A percentile compares a stretch with the other conserved stretches of the same genome.
These are phyloP conservation scores for Stichopus chloronotus DNA, from an alignment of 35 echinoderm and acorn worm species.

Conservation along the genomic window DNA sequence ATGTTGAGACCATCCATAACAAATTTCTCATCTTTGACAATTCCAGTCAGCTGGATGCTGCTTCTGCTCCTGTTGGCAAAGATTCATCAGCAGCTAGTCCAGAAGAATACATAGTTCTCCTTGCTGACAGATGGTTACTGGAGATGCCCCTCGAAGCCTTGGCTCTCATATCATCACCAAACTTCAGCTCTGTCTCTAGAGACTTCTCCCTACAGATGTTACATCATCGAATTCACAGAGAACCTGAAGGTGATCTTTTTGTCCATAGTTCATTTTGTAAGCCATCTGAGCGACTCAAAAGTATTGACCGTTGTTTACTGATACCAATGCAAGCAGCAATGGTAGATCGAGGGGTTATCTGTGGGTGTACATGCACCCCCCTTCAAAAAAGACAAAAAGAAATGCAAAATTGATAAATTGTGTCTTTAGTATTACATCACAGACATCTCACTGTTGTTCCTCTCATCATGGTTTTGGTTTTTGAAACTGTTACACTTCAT, in stretches of 20 bases:
- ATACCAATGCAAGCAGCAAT: no score
- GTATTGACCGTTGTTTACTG: no score
- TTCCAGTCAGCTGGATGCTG: conserved; percentile 11
- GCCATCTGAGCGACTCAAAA: no score
- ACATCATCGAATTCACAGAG: conserved; percentile 81
- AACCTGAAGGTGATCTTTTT: conserved; percentile 78
- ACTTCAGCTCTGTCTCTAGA: conserved; percentile 73
- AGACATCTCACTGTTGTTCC: no score
- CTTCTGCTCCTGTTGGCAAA: conserved; percentile 27
- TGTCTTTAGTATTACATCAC: no score
- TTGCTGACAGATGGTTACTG: conserved; percentile 95
- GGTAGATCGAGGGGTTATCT: no score
- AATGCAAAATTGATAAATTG: no score
- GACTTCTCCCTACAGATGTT: conserved; percentile 99
- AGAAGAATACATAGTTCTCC: conserved; percentile 81
- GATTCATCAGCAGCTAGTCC: not conserved
- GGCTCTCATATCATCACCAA: conserved; percentile 75
- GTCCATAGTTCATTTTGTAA: not conserved
- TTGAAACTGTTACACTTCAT: no score
- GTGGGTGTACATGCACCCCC: no score
- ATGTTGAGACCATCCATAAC: no score
- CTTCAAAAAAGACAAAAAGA: no score
- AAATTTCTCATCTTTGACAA: not conserved
- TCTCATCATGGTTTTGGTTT: no score
- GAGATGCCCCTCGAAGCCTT: conserved; percentile 95